phyloP scores from a whole-genome alignment of 2,113 vertebrate genomes.

The Colius striatus region DNA sequence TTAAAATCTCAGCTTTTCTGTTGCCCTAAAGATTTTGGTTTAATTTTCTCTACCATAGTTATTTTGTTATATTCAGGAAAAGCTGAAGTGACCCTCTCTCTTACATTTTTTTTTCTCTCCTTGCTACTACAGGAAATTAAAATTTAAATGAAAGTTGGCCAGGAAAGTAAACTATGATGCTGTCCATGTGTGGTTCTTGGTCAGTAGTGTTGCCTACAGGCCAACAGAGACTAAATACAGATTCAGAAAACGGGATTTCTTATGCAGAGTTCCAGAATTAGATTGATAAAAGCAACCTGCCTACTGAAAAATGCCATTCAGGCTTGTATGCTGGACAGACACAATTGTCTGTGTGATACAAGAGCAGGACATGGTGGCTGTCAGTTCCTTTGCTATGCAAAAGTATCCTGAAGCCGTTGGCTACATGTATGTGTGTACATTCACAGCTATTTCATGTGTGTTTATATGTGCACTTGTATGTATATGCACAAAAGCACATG shows the following conservation, averaged over 20 bases:
- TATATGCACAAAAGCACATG: not conserved
- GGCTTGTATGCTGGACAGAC: not conserved
- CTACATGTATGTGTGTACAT: accelerated
- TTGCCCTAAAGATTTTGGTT: not conserved
- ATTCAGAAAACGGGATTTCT: not conserved
- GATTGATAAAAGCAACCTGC: not conserved
- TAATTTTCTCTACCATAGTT: not conserved
- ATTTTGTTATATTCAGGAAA: not conserved
- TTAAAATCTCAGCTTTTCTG: not conserved
- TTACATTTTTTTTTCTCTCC: too few species aligned
- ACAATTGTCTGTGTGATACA: not conserved
- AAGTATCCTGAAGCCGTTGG: not conserved
- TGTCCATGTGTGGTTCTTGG: not conserved
- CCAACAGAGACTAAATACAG: not conserved
- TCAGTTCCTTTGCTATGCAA: not conserved
- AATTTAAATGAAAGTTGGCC: not conserved
- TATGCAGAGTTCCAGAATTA: not conserved
- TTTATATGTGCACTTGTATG: accelerated
- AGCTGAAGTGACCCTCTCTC: not conserved
- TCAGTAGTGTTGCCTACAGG: not conserved
- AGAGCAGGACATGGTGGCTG: not conserved
- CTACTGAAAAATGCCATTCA: not conserved
- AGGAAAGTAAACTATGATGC: not conserved
- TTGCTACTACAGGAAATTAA: slow-evolving; percentile 16
- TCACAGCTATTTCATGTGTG: not conserved